These are phyloP conservation scores for Uloborus diversus DNA, from an alignment of 1,140 invertebrate genomes.

Conservation along the genomic window DNA sequence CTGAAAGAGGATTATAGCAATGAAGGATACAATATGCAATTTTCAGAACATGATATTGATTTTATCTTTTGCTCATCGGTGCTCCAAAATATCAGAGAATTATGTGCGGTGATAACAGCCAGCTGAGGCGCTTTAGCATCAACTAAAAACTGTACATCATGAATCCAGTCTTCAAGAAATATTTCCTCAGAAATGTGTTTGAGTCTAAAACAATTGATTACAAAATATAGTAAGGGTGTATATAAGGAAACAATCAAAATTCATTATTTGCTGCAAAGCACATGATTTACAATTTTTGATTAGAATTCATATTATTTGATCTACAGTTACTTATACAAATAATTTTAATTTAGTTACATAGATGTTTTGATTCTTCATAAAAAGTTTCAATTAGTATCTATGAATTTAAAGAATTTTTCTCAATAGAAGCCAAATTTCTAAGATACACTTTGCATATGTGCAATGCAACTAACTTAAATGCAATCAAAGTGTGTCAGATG, in stretches of 20 bases:
- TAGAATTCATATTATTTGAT: not conserved
- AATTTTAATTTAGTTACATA: too few species aligned
- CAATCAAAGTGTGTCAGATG: too few species aligned
- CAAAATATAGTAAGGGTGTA: not conserved
- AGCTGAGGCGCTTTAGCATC: not conserved
- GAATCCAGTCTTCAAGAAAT: conserved; percentile 30
- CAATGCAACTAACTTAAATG: too few species aligned
- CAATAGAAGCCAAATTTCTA: too few species aligned
- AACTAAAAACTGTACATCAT: conserved; percentile 5
- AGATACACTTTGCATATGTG: too few species aligned
- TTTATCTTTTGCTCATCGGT: not conserved
- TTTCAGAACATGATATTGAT: conserved; percentile 1
- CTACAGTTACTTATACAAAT: not conserved
- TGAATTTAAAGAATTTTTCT: too few species aligned
- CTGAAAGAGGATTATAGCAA: too few species aligned
- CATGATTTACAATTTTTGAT: not conserved
- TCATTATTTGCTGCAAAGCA: not conserved
- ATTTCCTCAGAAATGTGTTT: not conserved
- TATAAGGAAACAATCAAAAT: not conserved
- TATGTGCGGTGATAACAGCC: conserved; percentile 26
- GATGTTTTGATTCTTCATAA: not conserved
- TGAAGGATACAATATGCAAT: conserved; percentile 50
- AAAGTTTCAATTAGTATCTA: not conserved
- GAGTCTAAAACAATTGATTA: not conserved
- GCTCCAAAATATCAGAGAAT: conserved; percentile 13